A percentile compares a stretch with the other conserved stretches of the same genome.
Conservation (phyloP, 2,797 vertebrate genomes). For the Anolis apletophallus region DNA sequence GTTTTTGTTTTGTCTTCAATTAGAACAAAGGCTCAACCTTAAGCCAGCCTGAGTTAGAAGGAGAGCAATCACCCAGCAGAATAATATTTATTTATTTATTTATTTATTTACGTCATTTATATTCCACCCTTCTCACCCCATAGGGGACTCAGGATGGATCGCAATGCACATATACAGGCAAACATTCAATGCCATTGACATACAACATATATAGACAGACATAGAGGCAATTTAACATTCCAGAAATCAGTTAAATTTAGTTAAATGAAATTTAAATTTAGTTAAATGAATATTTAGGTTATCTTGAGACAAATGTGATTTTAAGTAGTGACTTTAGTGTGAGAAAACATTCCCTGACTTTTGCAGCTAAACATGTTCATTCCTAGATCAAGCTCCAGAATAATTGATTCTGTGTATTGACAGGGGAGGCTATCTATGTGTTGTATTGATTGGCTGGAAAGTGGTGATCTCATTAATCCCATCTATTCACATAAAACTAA, state of each 20-base stretch:
- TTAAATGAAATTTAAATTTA: too few relatives aligned
- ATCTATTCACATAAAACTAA: not conserved
- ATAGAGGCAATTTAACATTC: too few relatives aligned
- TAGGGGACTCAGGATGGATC: too few relatives aligned
- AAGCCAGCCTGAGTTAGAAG: not conserved
- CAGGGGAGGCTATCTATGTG: not conserved
- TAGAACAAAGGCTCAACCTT: not conserved
- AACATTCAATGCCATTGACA: too few relatives aligned
- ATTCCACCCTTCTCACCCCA: too few relatives aligned
- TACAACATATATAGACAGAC: too few relatives aligned
- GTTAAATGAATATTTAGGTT: not conserved
- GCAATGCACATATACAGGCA: too few relatives aligned
- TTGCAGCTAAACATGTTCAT: not conserved
- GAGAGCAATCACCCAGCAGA: too few relatives aligned
- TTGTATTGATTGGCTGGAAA: not conserved
- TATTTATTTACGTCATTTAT: too few relatives aligned
- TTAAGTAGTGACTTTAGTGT: not conserved
- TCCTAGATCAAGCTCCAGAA: not conserved
- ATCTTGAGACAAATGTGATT: not conserved
- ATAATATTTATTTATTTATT: too few relatives aligned
- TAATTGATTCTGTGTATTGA: not conserved
- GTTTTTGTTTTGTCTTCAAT: not conserved
- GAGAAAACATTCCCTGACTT: not conserved
- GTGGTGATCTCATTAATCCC: not conserved
- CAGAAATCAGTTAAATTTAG: too few relatives aligned